Evolutionary conservation across 2,113 vertebrate species (phyloP).

Genomic region (Regulus satrapa): DNA sequence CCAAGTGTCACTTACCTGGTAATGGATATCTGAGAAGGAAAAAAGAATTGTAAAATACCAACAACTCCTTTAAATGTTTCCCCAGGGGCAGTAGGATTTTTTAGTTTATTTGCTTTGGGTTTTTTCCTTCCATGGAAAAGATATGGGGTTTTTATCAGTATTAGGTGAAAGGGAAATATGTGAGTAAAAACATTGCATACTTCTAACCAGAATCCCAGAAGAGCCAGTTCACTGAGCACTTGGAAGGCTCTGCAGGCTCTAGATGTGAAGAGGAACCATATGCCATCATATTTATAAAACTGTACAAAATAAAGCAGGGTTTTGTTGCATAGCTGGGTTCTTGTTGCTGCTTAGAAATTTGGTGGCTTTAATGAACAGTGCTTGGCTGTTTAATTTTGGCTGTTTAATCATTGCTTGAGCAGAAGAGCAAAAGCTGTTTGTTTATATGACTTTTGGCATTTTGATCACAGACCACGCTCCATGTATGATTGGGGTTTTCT

Average conservation of each 20-base stretch:
- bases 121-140: background rate
- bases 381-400: background rate
- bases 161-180: background rate
- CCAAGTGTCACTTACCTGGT: background rate
- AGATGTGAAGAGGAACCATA: background rate
- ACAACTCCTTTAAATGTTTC: background rate
- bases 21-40: background rate
- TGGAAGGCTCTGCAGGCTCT: background rate
- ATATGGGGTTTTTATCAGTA: background rate
- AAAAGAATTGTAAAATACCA: background rate
- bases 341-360: background rate
- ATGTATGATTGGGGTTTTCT: background rate
- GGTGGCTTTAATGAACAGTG: background rate
- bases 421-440: background rate
- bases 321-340: background rate
- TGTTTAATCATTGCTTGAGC: background rate
- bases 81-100: background rate
- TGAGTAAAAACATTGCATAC: background rate
- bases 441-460: background rate
- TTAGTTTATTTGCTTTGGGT: background rate
- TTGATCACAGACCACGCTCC: background rate
- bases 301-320: background rate
- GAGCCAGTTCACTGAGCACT: background rate
- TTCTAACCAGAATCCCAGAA: constrained; percentile 1
- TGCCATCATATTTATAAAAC: constrained; percentile 28